Base-by-base conservation (phyloP, 2,888 invertebrate genomes). In the Aricia artaxerxes region DNA sequence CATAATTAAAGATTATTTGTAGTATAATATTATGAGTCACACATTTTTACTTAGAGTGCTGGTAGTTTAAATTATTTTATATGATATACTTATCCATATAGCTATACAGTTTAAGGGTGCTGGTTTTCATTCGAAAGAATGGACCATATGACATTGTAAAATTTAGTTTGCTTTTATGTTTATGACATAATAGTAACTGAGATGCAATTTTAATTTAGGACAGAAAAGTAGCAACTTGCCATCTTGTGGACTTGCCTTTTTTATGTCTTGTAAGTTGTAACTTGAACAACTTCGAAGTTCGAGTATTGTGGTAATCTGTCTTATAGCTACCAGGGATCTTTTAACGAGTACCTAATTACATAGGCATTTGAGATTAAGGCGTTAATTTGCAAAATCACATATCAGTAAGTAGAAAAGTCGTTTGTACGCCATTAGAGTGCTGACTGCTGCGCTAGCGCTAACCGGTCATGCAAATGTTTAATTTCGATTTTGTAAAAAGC, bases 1-100 rank as follows among this genome's bases (percentile, higher is more conserved):
- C 94, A 94, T 94, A 94, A 92, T 89, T 87, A 91, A 90, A 88
- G 85, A 86, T 89, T 91, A 90, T 91, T 89, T 89, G 88, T 89
- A 88, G 87, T 87, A 84, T 85, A 84, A 85, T 83, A 84, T 85
- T 83, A 35, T 83, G 84, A 87, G 88, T 88, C 88, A 87, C 88
- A 86, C 87, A 85, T 84, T 86, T 86, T 84, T 85, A 84, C 84
- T 85, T 85, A 84, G 84, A 88, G 86, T 87, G 88, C 86, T 87
- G 83, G 87, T 90, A 89, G 86, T 88, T 86, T 90, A 89, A 91
- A 88, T 90, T 89, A 90, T 90, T 88, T 87, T 83, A 83, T 85
- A 83, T 83, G 78, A 78, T 82, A 83, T 83, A 77, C 85, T 85
- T 85, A 83, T 69, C 69, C 13, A 83, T 82, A 80, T 82, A 81